phyloP scores from a whole-genome alignment of 1,140 invertebrate genomes.

The Cotesia chilonis region DNA sequence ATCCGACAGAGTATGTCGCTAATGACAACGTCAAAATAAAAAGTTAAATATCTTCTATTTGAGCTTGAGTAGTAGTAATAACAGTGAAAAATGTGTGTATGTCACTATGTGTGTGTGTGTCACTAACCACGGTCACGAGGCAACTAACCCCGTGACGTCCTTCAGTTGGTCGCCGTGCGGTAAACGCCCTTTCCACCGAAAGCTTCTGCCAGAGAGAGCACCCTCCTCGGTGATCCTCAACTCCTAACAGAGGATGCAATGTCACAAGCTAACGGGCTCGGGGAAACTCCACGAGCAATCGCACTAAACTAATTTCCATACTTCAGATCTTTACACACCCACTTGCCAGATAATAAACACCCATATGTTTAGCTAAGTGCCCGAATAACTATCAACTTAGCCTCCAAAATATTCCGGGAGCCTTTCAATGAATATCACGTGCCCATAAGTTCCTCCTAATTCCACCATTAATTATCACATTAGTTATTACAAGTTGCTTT shows the following conservation, averaged over 20 bases:
- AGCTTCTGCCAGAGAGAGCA: conserved; percentile 9
- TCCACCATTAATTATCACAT: no score
- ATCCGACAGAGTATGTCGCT: background rate
- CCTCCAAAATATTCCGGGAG: no score
- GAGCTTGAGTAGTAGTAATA: background rate
- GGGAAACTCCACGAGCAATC: no score
- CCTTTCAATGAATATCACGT: no score
- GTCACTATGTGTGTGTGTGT: background rate
- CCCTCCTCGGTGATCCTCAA: background rate
- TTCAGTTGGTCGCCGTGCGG: conserved; percentile 25
- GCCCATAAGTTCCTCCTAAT: no score
- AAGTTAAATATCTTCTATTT: background rate
- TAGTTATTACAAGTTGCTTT: no score
- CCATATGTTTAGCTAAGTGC: no score
- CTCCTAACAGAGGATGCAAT: background rate
- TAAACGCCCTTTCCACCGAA: conserved; percentile 41
- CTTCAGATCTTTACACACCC: no score
- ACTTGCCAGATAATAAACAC: no score
- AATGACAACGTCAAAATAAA: background rate
- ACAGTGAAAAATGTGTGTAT: no score
- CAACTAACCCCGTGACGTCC: conserved; percentile 23
- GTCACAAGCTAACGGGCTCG: background rate
- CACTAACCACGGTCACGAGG: conserved; percentile 32
- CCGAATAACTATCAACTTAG: no score
- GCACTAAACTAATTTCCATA: no score